Base-by-base conservation (phyloP, 2,797 vertebrate genomes). In the Anguilla megastoma region DNA sequence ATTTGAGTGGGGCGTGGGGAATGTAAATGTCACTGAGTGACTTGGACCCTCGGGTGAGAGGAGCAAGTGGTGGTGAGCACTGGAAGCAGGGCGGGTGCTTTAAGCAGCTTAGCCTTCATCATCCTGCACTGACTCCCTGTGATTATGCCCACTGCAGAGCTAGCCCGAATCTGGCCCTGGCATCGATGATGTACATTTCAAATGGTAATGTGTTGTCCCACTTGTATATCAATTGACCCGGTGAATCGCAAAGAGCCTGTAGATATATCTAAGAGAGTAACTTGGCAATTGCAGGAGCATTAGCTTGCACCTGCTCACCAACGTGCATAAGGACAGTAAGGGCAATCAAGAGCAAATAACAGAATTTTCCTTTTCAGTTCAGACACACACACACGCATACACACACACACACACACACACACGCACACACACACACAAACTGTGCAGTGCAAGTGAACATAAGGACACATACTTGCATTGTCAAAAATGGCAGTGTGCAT, bases 241-340 rank as follows among this genome's bases (percentile, higher is more conserved):
- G 89, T 89, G 90, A 91, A 88, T 88, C 90, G 89, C 87, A 90
- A 92, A 90, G 54, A 66, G 85, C 88, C 90, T 89, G 89, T 90
- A 45, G 0, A 45, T 45, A 33, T 74, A 87, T 86, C 63, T 85
- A 85, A 89, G 69, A 27, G 86, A 88, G 88, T 86, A 86, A 87
- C 86, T 90, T 85, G 86, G 86, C 83, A 88, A 86, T 89, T 90
- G 87, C 89, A 92, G 91, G 88, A 90, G 89, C 89, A 89, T 87
- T 89, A 87, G 87, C 54, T 86, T 87, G 60, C 84, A 83, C 84
- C 76, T 60, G 86, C 86, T 89, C 88, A 85, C 12, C 41, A 52
- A 45, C 18, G 24, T n/a, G 27, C 48, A 45, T 6, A 12, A 36
- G 0, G 83, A 27, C 5, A 16, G 33, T 41, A 41, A 7, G 74